Conservation (phyloP, 2,797 vertebrate genomes). For the Gambusia yucatana region DNA sequence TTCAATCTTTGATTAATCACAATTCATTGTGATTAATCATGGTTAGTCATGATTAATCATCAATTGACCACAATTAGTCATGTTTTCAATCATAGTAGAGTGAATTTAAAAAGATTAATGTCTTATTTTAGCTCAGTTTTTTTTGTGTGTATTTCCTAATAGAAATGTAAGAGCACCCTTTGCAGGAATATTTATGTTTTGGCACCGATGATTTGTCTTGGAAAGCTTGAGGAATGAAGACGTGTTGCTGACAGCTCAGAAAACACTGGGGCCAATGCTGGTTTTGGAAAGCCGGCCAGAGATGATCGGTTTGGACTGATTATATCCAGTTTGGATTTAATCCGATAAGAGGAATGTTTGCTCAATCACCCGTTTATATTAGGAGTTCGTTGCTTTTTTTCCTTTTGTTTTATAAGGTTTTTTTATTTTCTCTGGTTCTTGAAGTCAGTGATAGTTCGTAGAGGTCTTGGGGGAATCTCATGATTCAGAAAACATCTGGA, state of each 20-base stretch:
- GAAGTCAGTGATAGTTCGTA: neutral
- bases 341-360: neutral
- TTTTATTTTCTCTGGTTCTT: neutral
- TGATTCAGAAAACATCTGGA: constrained; percentile 24
- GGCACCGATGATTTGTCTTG: neutral
- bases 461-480: constrained; percentile 1
- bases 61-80: too few species aligned
- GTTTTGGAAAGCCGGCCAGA: neutral
- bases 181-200: neutral
- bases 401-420: neutral
- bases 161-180: neutral
- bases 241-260: neutral
- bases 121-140: neutral
- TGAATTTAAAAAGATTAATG: neutral
- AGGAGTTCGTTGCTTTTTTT: neutral
- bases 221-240: neutral
- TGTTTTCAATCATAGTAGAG: neutral
- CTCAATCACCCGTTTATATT: neutral
- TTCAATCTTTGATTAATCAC: too few species aligned
- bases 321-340: neutral
- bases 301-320: neutral
- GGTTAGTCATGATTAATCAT: too few species aligned
- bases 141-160: neutral
- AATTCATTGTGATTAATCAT: too few species aligned
- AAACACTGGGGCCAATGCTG: neutral